Conservation (phyloP, 1,140 invertebrate species). For the Drosophila tsacasi region DNA sequence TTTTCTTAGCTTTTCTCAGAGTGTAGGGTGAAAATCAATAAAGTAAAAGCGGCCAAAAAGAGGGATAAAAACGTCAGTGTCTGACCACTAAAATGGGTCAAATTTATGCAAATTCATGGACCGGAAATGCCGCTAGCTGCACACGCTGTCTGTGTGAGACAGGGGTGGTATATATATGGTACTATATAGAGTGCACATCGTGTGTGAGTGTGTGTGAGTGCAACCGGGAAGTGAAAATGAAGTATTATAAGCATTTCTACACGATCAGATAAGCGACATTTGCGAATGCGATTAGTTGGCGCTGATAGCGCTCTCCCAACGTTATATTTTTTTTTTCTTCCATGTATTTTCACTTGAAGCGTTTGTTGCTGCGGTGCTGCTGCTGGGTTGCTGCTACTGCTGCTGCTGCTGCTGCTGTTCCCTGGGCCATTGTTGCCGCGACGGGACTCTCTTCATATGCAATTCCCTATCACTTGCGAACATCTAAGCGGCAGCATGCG, state of each 20-base stretch:
- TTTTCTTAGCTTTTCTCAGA: background rate
- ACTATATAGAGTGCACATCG: background rate
- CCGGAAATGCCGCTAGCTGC: constrained; percentile 82
- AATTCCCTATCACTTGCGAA: constrained; percentile 84
- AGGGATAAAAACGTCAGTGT: constrained; percentile 42
- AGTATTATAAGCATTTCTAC: constrained; percentile 85
- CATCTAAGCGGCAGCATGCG: constrained; percentile 82
- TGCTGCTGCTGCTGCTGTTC: constrained; percentile 47
- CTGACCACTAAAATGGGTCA: constrained; percentile 74
- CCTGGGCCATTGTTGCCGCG: constrained; percentile 60
- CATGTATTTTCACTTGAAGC: constrained; percentile 29
- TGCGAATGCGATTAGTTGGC: constrained; percentile 82
- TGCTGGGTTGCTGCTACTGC: background rate
- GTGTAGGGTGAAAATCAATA: constrained; percentile 70
- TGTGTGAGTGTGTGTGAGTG: constrained; percentile 33
- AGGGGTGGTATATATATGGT: constrained; percentile 18
- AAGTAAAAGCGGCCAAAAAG: constrained; percentile 49
- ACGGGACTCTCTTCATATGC: constrained; percentile 74
- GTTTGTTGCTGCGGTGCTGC: constrained; percentile 19
- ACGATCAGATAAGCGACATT: constrained; percentile 85
- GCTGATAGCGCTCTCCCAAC: constrained; percentile 71
- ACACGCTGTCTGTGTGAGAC: constrained; percentile 74
- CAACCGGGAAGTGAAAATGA: constrained; percentile 84
- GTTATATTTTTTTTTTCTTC: constrained; percentile 32
- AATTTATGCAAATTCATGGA: constrained; percentile 83